Base-by-base conservation (phyloP, 2,888 invertebrate genomes). In the Caenorhabditis imperialis region DNA sequence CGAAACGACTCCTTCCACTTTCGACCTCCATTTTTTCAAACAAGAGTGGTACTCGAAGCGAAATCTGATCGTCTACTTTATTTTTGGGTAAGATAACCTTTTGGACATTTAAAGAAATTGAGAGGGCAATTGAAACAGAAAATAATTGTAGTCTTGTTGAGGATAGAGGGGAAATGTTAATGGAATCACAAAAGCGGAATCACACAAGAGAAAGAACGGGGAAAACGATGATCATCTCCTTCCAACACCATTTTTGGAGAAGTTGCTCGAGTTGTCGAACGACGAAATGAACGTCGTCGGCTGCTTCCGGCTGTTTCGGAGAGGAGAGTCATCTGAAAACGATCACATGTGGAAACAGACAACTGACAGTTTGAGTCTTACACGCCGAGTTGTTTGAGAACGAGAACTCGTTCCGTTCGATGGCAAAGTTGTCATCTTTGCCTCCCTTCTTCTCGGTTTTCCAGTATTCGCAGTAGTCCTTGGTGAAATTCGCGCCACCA, bases 381-480 rank as follows among this genome's bases (percentile, higher is more conserved):
- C 72, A 72, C 23, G 63, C 61, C 6, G 38, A 40, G 25, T 63
- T 67, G 48, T 48, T 73, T 16, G 73, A 65, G 23, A 73, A 73
- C 12, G 65, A 60, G 61, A 65, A 73, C 16, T 73, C 65, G 33
- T 73, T 73, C 10, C 73, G 47, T 30, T 73, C 73, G 23, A 65
- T 73, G 14, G 60, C 53, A 37, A 73, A 73, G 54, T 65, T 73
- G 44, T 73, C 73, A 48, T 73, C 67, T 14, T 73, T 73, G 10
- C 42, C 51, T 16, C 58, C 53, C 20, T 67, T 73, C 23, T 61
- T 73, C 23, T 73, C 67, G 7, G 53, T 50, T 30, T 67, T 73
- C 73, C 65, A 67, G 33, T 73, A 73, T 37, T 73, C 73, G 42
- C 73, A 73, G 44, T 73, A 73, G 50, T 73, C 73, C 18, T 73